Base-by-base conservation (phyloP, 1,140 invertebrate species). In the Drosophila lowei region DNA sequence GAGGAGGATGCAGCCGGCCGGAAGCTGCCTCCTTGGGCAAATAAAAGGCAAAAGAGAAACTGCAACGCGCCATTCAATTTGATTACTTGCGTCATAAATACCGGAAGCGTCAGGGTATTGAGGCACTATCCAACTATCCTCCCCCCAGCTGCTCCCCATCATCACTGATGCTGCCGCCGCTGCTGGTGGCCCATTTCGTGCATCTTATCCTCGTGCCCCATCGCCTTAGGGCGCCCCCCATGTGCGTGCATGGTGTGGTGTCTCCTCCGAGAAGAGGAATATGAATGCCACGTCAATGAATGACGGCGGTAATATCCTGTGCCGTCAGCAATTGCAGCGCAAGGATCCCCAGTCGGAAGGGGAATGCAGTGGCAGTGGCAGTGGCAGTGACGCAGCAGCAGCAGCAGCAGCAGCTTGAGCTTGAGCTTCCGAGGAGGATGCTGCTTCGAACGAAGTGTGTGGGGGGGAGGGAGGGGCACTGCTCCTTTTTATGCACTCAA, bases 61-160 rank as follows among this genome's bases (percentile, higher is more conserved):
- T 86, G 81, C 81, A 88, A 79, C 65, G 81, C 81, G 52, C 83
- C 83, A 86, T 86, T 86, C 83, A 86, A 86, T 86, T 86, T 86
- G 83, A 86, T 86, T 86, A 86, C 83, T 86, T 86, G 83, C 83
- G 75, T 86, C 83, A 86, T 86, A 86, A 86, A 86, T 86, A 86
- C 83, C 83, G 83, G 83, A 86, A 86, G 83, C 83, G 78, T 86
- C 83, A 68, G 81, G 67, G 81, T 86, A 85, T 85, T 85, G 80
- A 85, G 77, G 81, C 79, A 83, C 68, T 72, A 72, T 28, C 72
- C 68, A 72, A 58, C 54, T 25, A 18, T 11, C 44, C 44, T 30
- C 43, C 15, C 38, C 9, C n/a, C n/a, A n/a, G n/a, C n/a, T n/a
- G n/a, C 15, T 9, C 13, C 3, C 9, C 50, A 13, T 50, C 52